These are phyloP conservation scores for Muscicapa striata DNA, from an alignment of 2,797 vertebrate genomes.

Conservation along the genomic window DNA sequence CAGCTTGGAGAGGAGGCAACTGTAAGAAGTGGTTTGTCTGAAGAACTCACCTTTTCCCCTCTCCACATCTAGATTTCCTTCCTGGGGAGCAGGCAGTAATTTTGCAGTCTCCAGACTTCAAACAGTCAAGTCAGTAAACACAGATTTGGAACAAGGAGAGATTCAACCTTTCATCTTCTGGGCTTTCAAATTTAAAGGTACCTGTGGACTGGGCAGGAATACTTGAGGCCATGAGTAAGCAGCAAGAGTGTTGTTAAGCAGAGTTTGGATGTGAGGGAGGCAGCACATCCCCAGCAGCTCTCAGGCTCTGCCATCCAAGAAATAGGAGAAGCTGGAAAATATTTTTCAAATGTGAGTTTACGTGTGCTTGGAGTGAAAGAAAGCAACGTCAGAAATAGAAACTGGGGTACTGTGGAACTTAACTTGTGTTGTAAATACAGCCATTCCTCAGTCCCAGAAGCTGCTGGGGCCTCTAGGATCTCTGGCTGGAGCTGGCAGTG, in stretches of 20 bases:
- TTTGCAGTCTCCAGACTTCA: conserved; percentile 31
- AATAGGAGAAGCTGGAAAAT: conserved; percentile 68
- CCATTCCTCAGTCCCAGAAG: not conserved
- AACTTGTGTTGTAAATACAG: not conserved
- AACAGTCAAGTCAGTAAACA: conserved; percentile 2
- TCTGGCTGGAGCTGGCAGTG: not conserved
- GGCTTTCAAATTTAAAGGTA: conserved; percentile 43
- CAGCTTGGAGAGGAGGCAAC: not conserved
- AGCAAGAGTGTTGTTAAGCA: not conserved
- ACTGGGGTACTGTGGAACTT: not conserved
- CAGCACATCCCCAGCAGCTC: not conserved
- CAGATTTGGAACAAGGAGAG: conserved; percentile 1
- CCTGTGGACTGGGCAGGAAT: conserved; percentile 24
- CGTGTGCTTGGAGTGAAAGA: not conserved
- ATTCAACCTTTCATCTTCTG: conserved; percentile 50
- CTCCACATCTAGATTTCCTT: conserved; percentile 15
- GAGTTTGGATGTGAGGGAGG: not conserved
- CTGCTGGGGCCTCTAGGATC: not conserved
- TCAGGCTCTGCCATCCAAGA: conserved; percentile 1
- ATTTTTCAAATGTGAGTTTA: conserved; percentile 48
- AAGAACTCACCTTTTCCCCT: conserved; percentile 39
- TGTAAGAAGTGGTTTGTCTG: conserved; percentile 54
- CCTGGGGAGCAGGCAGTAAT: not conserved
- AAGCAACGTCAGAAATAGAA: conserved; percentile 6
- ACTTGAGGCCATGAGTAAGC: conserved; percentile 43